These are phyloP conservation scores for Laterallus jamaicensis DNA, from an alignment of 2,113 vertebrate genomes.

Conservation along the genomic window DNA sequence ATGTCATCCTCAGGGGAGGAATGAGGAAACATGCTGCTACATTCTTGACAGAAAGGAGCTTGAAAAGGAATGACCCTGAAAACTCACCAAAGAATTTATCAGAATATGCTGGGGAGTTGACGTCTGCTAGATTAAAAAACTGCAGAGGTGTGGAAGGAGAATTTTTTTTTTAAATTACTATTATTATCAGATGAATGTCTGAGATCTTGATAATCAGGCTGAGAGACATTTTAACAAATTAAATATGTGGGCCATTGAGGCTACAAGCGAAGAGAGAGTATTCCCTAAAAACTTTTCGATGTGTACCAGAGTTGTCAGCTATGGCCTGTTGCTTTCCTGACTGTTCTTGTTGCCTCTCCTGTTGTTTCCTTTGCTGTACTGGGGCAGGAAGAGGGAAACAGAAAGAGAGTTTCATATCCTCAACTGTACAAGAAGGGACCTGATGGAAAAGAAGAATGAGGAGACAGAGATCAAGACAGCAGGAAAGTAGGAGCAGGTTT, in stretches of 20 bases:
- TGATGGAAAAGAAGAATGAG: background rate
- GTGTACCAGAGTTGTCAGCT: background rate
- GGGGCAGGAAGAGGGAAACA: background rate
- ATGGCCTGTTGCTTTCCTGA: background rate
- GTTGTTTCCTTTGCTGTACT: background rate
- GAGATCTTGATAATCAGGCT: background rate
- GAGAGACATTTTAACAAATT: background rate
- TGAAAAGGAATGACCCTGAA: background rate
- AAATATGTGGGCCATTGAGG: background rate
- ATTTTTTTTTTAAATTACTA: background rate
- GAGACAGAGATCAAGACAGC: background rate
- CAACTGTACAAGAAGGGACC: background rate
- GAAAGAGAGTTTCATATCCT: background rate
- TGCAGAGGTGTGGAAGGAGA: background rate
- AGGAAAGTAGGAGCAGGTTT: accelerated
- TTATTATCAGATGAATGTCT: background rate
- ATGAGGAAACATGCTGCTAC: background rate
- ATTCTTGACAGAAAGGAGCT: background rate
- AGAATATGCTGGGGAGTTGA: background rate
- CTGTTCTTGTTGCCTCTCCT: background rate
- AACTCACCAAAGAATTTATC: background rate
- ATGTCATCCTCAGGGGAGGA: background rate
- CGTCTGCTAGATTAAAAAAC: background rate
- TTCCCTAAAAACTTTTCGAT: background rate
- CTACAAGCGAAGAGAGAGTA: background rate